A percentile compares a stretch with the other conserved stretches of the same genome.
Conservation (phyloP, 2,888 invertebrate genomes). For the Panzeria rudis region DNA sequence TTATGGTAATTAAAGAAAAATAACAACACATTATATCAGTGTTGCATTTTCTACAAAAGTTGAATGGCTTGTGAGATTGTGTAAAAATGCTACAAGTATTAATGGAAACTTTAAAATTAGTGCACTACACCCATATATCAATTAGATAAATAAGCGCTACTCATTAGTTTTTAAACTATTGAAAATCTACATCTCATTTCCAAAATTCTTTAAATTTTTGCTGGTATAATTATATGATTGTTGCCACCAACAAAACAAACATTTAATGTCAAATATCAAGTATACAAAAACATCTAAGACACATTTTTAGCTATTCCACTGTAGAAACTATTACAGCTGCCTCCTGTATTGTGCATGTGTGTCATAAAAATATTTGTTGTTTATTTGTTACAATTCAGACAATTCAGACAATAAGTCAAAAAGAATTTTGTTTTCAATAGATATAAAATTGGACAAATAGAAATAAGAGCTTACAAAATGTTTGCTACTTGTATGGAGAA, state of each 20-base stretch:
- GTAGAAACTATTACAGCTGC: conserved; percentile 39
- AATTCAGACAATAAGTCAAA: background rate
- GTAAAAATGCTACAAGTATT: too few relatives aligned
- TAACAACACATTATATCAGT: too few relatives aligned
- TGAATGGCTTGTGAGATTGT: too few relatives aligned
- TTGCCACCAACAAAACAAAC: background rate
- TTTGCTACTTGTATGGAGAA: too few relatives aligned
- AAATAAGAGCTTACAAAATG: background rate
- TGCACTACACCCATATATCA: too few relatives aligned
- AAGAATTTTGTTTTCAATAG: conserved; percentile 15
- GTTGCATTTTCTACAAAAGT: too few relatives aligned
- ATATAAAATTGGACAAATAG: background rate
- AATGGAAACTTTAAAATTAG: too few relatives aligned
- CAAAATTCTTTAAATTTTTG: too few relatives aligned
- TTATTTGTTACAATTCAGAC: conserved; percentile 32
- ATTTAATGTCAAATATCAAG: background rate
- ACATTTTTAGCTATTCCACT: background rate
- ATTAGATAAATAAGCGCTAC: too few relatives aligned
- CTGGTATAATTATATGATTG: background rate
- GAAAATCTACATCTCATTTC: too few relatives aligned
- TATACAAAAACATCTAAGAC: background rate
- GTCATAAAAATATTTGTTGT: conserved; percentile 13
- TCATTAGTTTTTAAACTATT: too few relatives aligned
- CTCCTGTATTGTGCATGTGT: background rate
- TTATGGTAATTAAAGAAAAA: too few relatives aligned